Conservation (phyloP, 2,797 vertebrate species). For the Argyrosomus regius region DNA sequence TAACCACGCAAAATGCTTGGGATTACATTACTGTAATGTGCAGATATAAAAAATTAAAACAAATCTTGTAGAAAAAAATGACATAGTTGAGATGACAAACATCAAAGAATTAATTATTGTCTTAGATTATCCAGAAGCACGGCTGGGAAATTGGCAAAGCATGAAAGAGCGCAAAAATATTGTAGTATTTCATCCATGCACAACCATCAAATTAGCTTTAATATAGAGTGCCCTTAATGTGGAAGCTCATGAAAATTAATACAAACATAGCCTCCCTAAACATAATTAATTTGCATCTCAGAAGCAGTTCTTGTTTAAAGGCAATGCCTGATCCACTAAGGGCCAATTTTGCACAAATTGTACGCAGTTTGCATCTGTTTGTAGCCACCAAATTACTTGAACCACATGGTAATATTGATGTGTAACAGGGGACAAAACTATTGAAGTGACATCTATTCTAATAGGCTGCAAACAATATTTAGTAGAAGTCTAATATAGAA, state of each 20-base stretch:
- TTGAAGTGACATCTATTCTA: background rate
- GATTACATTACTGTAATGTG: slow-evolving; percentile 15
- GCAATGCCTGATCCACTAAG: slow-evolving; percentile 40
- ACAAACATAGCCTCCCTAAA: slow-evolving; percentile 55
- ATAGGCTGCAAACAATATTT: background rate
- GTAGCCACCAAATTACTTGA: slow-evolving; percentile 40
- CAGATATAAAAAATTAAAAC: slow-evolving; percentile 20
- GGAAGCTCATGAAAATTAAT: slow-evolving; percentile 69
- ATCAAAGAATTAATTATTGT: slow-evolving; percentile 17
- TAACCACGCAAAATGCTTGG: slow-evolving; percentile 1
- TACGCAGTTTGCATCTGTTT: slow-evolving; percentile 51
- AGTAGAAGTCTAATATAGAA: background rate
- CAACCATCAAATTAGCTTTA: slow-evolving; percentile 55
- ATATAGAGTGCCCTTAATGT: slow-evolving; percentile 58
- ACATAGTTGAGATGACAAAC: slow-evolving; percentile 5
- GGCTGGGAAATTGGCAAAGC: slow-evolving; percentile 33
- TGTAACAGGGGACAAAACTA: slow-evolving; percentile 24
- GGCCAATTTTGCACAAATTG: slow-evolving; percentile 57
- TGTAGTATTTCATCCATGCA: slow-evolving; percentile 37
- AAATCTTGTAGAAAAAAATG: slow-evolving; percentile 15
- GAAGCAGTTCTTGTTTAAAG: slow-evolving; percentile 44
- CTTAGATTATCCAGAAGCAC: slow-evolving; percentile 23
- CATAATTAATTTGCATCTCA: slow-evolving; percentile 70
- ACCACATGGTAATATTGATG: slow-evolving; percentile 25
- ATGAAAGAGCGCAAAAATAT: slow-evolving; percentile 40